Base-by-base conservation (phyloP, 2,888 invertebrate species). In the Julus scanicus region DNA sequence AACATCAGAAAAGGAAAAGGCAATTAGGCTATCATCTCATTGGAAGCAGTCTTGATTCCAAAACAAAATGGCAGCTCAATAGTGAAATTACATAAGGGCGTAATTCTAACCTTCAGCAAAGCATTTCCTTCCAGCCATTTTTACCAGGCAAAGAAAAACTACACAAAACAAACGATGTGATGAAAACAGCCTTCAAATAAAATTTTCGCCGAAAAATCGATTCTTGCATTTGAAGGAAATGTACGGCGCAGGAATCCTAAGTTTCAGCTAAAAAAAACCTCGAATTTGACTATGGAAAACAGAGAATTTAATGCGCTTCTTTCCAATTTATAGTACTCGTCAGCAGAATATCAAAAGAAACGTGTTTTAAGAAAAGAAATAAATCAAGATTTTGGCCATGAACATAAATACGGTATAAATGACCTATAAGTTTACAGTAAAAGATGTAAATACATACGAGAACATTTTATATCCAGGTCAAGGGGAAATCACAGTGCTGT, bases 11-110 rank as follows among this genome's bases (percentile, higher is more conserved):
- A 63, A 63, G 71, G 29, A 71, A 44, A 29, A 71, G n/a, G 63
- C 63, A 63, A 71, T 71, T 71, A 71, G 29, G 29, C 71, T 71
- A 71, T 71, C 20, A 71, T 71, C n/a, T 71, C 9, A 71, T 71
- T 29, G 71, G 29, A 5, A 20, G 71, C 9, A 71, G 29, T 71
- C 29, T 20, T 29, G 20, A 2, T 71, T 5, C 29, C 71, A 8
- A 20, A 44, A 29, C 71, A 71, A 71, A 71, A 71, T 71, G 71
- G 20, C 71, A 20, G 29, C 29, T 71, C 29, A 71, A 71, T 71
- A 29, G 57, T 2, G 71, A 71, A 71, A 71, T 71, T 71, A 71
- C 71, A 71, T 53, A 53, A 71, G 29, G 71, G 29, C 20, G 71
- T 29, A 29, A 71, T 53, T 53, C 71, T 71, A 71, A 29, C 71